Conservation (phyloP, 2,888 invertebrate species). For the Polydrusus cervinus region DNA sequence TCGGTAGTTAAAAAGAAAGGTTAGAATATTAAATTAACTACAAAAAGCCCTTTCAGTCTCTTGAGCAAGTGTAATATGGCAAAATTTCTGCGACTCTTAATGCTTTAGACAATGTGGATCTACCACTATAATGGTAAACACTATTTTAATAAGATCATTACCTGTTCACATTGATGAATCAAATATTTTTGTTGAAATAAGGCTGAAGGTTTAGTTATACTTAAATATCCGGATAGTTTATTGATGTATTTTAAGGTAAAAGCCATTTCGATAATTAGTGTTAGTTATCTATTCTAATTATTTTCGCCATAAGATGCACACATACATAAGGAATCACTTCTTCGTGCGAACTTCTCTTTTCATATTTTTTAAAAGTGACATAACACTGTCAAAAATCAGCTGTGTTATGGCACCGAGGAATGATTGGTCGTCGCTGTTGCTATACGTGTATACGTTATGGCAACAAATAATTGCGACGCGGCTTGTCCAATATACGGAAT, state of each 20-base stretch:
- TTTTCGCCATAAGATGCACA: background rate
- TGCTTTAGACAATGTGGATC: background rate
- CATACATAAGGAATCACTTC: background rate
- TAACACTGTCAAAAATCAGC: constrained; percentile 20
- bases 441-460: no score
- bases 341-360: background rate
- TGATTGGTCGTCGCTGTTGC: no score
- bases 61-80: no score
- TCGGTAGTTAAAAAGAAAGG: background rate
- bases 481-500: no score
- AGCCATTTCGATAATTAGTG: constrained; percentile 38
- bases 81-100: no score
- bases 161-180: constrained; percentile 57
- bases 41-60: no score
- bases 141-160: constrained; percentile 28
- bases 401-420: background rate
- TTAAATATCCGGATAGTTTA: constrained; percentile 44
- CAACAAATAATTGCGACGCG: no score
- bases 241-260: constrained; percentile 43
- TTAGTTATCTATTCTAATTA: background rate
- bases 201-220: constrained; percentile 37
- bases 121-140: background rate
- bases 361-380: constrained; percentile 17
- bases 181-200: constrained; percentile 37
- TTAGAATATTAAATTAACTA: background rate